Base-by-base conservation (phyloP, 2,113 vertebrate species). In the Motacilla tschutschensis region DNA sequence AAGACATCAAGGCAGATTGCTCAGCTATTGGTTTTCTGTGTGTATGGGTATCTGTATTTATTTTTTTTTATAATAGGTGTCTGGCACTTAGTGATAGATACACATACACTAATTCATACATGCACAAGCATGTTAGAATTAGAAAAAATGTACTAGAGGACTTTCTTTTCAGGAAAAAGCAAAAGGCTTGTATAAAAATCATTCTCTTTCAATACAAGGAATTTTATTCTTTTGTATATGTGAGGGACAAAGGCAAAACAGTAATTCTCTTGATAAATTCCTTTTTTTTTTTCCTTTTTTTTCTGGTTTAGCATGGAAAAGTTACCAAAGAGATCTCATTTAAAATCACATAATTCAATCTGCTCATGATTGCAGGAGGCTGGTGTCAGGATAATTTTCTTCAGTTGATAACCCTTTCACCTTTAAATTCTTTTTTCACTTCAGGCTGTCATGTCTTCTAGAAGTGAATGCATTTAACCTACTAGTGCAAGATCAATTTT, bases 321-420 rank as follows among this genome's bases (percentile, higher is more conserved):
- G 47, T 65, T 91, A 76, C 67, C 57, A 59, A 92, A 91, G 87
- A 90, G 48, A 91, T 95, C 76, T 96, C 79, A 91, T 95, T 95
- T 91, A 87, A 94, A 94, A 96, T 94, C 88, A 85, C 79, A 79
- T 94, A 93, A 91, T 94, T 96, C 67, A 85, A 89, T 95, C 89
- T 94, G 79, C 63, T 89, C 83, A 70, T 16, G 15, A 95, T 91
- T 95, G 92, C 91, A 91, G 83, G 74, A 94, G 93, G 79, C 66
- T 91, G 53, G 67, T 96, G 94, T 95, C 94, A 94, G 80, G 93
- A 91, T 92, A 92, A 95, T 92, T 96, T 95, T 94, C 94, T 96
- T 93, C 82, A 73, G 81, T 14, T 96, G 96, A 96, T 96, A 97
- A 97, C 96, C 95, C 80, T 92, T 95, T 95, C 79, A 95, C 91